These are phyloP conservation scores for Nesometra sesokonis DNA, from an alignment of 35 echinoderm and acorn worm species.

Conservation along the genomic window DNA sequence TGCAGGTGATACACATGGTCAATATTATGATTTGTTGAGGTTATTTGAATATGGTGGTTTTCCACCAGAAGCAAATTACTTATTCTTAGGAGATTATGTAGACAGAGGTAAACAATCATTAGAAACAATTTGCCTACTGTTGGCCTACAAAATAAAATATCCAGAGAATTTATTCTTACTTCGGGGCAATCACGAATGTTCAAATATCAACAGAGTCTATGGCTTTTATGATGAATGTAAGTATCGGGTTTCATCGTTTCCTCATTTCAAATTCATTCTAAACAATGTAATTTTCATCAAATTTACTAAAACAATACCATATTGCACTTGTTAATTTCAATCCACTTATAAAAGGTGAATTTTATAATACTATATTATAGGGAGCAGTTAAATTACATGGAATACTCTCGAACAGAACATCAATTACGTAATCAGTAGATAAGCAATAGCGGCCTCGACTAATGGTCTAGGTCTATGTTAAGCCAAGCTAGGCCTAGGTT, in stretches of 20 bases:
- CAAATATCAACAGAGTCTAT: conserved; percentile 95
- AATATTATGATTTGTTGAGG: conserved; percentile 94
- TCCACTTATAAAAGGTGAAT: too few relatives aligned
- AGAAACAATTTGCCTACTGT: conserved; percentile 82
- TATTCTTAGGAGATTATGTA: conserved; percentile 89
- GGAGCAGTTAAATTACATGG: too few relatives aligned
- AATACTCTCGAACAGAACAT: too few relatives aligned
- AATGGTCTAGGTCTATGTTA: too few relatives aligned
- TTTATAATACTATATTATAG: too few relatives aligned
- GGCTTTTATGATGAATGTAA: conserved; percentile 99
- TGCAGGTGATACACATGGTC: conserved; percentile 92
- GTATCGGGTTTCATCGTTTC: not conserved
- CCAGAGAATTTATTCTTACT: conserved; percentile 94
- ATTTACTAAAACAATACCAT: too few relatives aligned
- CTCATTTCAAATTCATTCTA: too few relatives aligned
- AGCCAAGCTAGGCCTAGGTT: too few relatives aligned
- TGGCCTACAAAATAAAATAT: conserved; percentile 97
- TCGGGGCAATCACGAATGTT: conserved; percentile 85
- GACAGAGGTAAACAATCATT: conserved; percentile 91
- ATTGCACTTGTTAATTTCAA: too few relatives aligned
- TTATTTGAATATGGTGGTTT: conserved; percentile 95
- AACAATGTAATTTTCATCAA: too few relatives aligned
- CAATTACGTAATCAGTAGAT: too few relatives aligned
- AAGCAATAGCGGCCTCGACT: too few relatives aligned
- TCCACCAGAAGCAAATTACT: conserved; percentile 91